These are phyloP conservation scores for Erethizon dorsatum DNA, from an alignment of 2,797 vertebrate genomes.

Conservation along the genomic window DNA sequence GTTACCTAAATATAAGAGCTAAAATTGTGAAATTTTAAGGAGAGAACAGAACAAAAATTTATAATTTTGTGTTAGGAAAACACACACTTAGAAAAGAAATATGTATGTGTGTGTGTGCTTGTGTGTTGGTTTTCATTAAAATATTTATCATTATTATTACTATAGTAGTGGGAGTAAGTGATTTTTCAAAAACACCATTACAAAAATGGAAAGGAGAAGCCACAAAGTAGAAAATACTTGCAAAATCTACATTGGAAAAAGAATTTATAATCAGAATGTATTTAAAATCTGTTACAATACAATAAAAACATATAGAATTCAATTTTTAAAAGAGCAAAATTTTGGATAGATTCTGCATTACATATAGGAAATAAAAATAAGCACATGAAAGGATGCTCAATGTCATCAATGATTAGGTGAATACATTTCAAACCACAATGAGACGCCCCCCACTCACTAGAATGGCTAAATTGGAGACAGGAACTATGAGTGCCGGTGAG, in stretches of 20 bases:
- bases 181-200: background rate
- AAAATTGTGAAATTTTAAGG: background rate
- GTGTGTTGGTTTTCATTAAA: background rate
- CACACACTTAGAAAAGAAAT: background rate
- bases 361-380: background rate
- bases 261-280: background rate
- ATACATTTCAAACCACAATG: too few species aligned
- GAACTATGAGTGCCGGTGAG: too few species aligned
- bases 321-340: background rate
- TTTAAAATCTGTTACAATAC: background rate
- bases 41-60: background rate
- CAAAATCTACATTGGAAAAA: background rate
- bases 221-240: background rate
- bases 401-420: background rate
- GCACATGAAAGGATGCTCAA: too few species aligned
- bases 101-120: background rate
- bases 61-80: background rate
- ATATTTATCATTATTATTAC: background rate
- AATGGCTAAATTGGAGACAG: background rate
- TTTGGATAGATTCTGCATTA: background rate
- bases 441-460: too few species aligned
- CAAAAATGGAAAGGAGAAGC: background rate
- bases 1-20: background rate
- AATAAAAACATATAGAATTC: background rate
- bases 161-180: background rate